Evolutionary conservation across 2,888 invertebrate genomes (phyloP), one percentile per base, ranked within the genome.

Genomic region (Scrobipalpa atriplicella): DNA sequence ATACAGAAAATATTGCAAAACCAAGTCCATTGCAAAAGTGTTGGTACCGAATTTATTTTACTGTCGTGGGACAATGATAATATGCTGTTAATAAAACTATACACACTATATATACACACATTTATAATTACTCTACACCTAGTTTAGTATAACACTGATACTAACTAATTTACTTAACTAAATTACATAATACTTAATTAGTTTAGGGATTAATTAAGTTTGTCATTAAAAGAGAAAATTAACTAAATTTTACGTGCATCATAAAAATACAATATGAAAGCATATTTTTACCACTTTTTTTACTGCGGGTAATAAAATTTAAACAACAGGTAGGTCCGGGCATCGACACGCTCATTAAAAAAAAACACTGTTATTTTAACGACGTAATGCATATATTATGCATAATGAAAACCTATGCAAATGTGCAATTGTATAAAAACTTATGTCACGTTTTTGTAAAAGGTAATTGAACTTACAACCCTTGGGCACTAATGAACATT

Each of bases 341-440:
- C 38, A 58, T 38, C 58, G 63, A 60, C 62, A 29, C 51, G 67
- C 65, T 58, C 64, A 67, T 69, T 69, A 66, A n/a, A n/a, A 29
- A 29, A 29, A 38, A 36, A 61, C 63, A 58, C 62, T 63, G 65
- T 64, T 62, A 63, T 56, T 63, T 43, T 56, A 66, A 63, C 54
- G 63, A 54, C 56, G 29, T 11, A 13, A n/a, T 47, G 54, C 54
- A 21, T 21, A 56, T n/a, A n/a, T n/a, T 18, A 21, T 19, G 19
- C 19, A 51, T 54, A 21, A 66, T 63, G 47, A 47, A 56, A 66
- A 56, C 29, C 36, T 58, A 58, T 58, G 58, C 61, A 19, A 66
- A 36, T 47, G 41, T 19, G 41, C 39, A 29, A 13, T 58, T 38
- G 29, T 29, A 29, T 36, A 38, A 13, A 29, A 58, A 58, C 58